Conservation (phyloP, 2,888 invertebrate species). For the Psococerastis gibbosa region DNA sequence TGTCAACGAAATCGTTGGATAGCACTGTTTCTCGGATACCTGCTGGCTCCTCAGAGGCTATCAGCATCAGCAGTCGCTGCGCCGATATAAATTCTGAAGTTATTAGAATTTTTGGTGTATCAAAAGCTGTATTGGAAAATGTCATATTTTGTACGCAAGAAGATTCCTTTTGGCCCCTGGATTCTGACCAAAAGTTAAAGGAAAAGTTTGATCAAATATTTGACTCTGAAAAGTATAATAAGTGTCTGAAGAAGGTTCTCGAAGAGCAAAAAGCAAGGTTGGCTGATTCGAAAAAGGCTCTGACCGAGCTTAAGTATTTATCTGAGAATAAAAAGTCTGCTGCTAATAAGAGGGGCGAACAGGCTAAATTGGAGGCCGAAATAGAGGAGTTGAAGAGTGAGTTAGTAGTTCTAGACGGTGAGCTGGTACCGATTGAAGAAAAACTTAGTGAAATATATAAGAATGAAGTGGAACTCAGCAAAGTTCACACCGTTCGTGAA, state of each 20-base stretch:
- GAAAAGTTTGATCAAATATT: conserved; percentile 96
- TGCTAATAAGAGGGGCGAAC: conserved; percentile 24
- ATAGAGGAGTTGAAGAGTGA: conserved; percentile 31
- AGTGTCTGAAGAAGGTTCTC: conserved; percentile 58
- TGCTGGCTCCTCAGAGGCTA: conserved; percentile 10
- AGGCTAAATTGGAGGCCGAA: conserved; percentile 29
- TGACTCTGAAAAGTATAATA: conserved; percentile 81
- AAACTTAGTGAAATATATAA: conserved; percentile 22
- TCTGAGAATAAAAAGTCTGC: conserved; percentile 32
- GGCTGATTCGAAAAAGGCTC: conserved; percentile 16
- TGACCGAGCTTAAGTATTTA: conserved; percentile 23
- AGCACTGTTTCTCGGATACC: conserved; percentile 5
- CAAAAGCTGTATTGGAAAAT: conserved; percentile 83
- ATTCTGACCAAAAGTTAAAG: conserved; percentile 83
- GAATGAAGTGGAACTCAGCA: conserved; percentile 22
- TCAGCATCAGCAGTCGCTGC: conserved; percentile 40
- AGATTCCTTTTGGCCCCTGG: conserved; percentile 88
- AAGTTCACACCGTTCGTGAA: neutral
- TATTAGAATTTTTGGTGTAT: conserved; percentile 57
- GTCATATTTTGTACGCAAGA: conserved; percentile 99
- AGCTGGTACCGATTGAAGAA: conserved; percentile 27
- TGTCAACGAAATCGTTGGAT: conserved; percentile 15
- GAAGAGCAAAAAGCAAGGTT: conserved; percentile 36
- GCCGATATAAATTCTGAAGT: conserved; percentile 54
- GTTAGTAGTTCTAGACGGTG: conserved; percentile 26